Evolutionary conservation across 2,797 vertebrate genomes (phyloP), one percentile per base, ranked within the genome.

Genomic region (Carcharodon carcharias): DNA sequence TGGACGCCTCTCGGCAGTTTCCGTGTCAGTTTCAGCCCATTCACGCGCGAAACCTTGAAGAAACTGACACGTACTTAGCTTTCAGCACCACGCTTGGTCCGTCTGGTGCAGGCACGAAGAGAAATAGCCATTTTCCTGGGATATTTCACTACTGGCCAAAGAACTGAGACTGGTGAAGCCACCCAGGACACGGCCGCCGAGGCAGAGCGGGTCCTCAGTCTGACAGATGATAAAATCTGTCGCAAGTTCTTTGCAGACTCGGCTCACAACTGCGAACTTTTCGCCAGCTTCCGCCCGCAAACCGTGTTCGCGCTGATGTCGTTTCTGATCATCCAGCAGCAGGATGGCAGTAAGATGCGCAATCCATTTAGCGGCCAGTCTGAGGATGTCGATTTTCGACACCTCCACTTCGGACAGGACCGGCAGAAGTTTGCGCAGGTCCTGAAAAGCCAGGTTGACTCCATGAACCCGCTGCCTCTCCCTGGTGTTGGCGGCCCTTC

Each of bases 391-490:
- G 58, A 87, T 65, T 82, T 96, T 96, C 14, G 96, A 88, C 40
- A 96, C 88, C 16, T 96, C 96, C 3, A 71, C 65, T 9, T 56
- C 96, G n/a, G 82, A 35, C 58, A 85, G 58, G 54, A 96, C 58
- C 1, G 96, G 96, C 14, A 96, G 82, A 50, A 96, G 82, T 6
- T 40, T 98, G 96, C 99, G 98, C 96, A 99, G 98, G 96, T 98
- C 98, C 89, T 99, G 99, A 58, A 99, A 99, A 1, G 99, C 99
- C 97, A 99, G 99, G 82, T 99, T 99, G 96, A 99, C 98, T 97
- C 98, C 99, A 97, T 99, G 99, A 99, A 99, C 99, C 96, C 99
- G 97, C 96, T 98, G 99, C 96, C 99, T 98, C 96, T 99, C 99
- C 9, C 99, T 97, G 97, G 99, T 97, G 96, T 99, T 99, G 96